These are phyloP conservation scores for Pomacea maculata DNA, from an alignment of 1,140 invertebrate genomes.

Conservation along the genomic window DNA sequence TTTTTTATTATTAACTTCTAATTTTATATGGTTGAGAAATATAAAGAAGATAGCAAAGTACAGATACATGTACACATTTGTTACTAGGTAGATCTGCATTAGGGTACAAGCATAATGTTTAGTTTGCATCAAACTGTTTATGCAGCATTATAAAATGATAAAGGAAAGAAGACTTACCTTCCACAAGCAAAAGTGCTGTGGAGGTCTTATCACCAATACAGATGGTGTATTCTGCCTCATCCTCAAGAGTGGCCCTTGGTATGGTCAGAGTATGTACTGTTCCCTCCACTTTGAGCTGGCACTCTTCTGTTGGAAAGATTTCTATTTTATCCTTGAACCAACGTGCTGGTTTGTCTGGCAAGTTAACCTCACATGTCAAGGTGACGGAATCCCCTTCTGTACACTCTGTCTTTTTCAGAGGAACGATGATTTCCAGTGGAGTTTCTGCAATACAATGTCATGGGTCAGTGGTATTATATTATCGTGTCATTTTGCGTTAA, in stretches of 20 bases:
- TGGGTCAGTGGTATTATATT: neutral
- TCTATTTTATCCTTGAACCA: constrained; percentile 48
- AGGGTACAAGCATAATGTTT: neutral
- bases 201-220: constrained; percentile 46
- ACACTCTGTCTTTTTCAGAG: constrained; percentile 89
- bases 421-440: constrained; percentile 95
- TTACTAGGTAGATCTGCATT: neutral
- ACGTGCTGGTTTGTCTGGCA: constrained; percentile 45
- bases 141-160: neutral
- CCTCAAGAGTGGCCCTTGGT: constrained; percentile 39
- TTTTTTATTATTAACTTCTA: too few species aligned
- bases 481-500: neutral
- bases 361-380: constrained; percentile 75
- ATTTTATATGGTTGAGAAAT: too few species aligned
- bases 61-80: neutral
- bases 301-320: constrained; percentile 34
- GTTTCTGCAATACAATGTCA: constrained; percentile 31
- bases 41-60: neutral
- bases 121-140: neutral
- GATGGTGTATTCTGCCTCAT: constrained; percentile 46
- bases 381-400: constrained; percentile 93
- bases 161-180: constrained; percentile 47
- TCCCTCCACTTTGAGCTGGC: constrained; percentile 36
- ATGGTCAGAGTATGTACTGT: constrained; percentile 45
- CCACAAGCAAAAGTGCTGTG: constrained; percentile 54